Evolutionary conservation across 2,797 vertebrate genomes (phyloP), one percentile per base, ranked within the genome.

Genomic region (Cyprinodon diabolis): DNA sequence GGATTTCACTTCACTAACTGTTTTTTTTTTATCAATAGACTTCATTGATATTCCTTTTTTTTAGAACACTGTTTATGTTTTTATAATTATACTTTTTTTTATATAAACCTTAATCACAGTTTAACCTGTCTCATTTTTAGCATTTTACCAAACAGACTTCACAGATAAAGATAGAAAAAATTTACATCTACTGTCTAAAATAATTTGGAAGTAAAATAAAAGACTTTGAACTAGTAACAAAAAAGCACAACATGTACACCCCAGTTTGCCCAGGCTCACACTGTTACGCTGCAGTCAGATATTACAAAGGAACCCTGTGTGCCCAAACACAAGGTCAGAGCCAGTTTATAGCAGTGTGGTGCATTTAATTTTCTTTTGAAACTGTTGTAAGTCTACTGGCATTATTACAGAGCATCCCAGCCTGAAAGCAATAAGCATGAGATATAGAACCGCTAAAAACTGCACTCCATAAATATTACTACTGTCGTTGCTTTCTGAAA

Each of bases 361-460:
- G 75, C 72, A 75, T 84, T 84, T 84, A 8, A 89, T 89, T 83
- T 85, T 83, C 80, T 80, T 79, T 72, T 73, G 60, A 73, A 76
- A 83, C 56, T 74, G 76, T 71, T 84, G 81, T 62, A 76, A 84
- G 79, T 76, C 81, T 78, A 55, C 80, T 78, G 80, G 86, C 82
- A 73, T 87, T 86, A 81, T 88, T 84, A 81, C 76, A 71, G 45
- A 75, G 70, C 75, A 82, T 54, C 45, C 72, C 63, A 69, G 71
- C 55, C 77, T 69, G 76, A 77, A 88, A 89, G 84, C 89, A 92
- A 90, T 90, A 91, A 67, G 57, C 77, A 62, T 73, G 79, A 92
- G 83, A 87, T 80, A 69, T 70, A 78, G 80, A 74, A 75, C 78
- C 75, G 74, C 71, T 80, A 74, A 83, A 87, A 87, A 70, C 65